Evolutionary conservation across 2,888 invertebrate species (phyloP), one percentile per base, ranked within the genome.

Genomic region (Lasioglossum figueresi): DNA sequence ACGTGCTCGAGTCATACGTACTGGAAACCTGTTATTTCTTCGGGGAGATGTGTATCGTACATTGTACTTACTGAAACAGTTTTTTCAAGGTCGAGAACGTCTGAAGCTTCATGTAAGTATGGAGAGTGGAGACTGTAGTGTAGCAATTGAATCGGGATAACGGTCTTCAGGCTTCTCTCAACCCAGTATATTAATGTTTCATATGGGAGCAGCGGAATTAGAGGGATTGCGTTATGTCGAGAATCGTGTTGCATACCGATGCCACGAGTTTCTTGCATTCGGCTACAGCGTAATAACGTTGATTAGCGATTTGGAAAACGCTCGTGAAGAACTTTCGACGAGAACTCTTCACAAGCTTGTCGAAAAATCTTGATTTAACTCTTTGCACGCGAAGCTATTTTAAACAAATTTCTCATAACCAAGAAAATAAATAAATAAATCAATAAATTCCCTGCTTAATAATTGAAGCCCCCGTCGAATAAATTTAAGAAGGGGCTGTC

Each of bases 131-230:
- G 66, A 3, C 34, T 10, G 66, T 23, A 66, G 23, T 31, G 66
- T 66, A 34, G 66, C 66, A 66, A 66, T 66, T 66, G 66, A 66
- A 66, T 66, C 66, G 31, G 66, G 66, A 74, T 27, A 74, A 74
- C 66, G 66, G 66, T 66, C 31, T 66, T 66, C 66, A 66, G 34
- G 19, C 34, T 66, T 66, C 66, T 34, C 66, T 34, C 66, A 34
- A 34, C 66, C 4, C 31, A 63, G 63, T 63, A 14, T 63, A 63
- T 63, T 63, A 63, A 63, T 31, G 63, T 63, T 63, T 63, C 31
- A 63, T 63, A 63, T 63, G 63, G 16, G 63, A 63, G 31, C 31
- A 63, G 16, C 31, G 6, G 63, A 63, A 63, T 63, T 63, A 63
- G 31, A 31, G 63, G 63, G 63, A 63, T 31, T 63, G 52, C 63